Evolutionary conservation across 2,113 vertebrate genomes (phyloP).

Genomic region (Embiotoca jacksoni): DNA sequence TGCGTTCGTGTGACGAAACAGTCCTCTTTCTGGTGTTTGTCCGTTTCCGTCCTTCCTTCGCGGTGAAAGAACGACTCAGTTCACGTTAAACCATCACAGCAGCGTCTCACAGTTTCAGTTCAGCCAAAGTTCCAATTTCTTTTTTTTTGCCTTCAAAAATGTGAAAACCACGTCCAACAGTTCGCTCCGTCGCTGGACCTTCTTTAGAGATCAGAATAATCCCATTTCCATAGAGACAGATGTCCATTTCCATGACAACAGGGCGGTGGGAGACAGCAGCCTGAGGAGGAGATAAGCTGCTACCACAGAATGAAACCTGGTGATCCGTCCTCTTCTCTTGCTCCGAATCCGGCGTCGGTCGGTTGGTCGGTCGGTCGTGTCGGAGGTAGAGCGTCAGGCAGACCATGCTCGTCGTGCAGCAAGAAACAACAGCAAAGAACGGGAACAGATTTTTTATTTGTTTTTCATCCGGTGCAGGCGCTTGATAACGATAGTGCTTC

Average conservation of each 20-base stretch:
- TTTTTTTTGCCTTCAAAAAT: constrained; percentile 53
- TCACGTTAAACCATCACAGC: not conserved
- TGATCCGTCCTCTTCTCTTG: not conserved
- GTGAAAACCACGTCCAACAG: not conserved
- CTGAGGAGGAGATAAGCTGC: constrained; percentile 39
- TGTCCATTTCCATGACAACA: constrained; percentile 26
- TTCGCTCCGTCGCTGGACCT: not conserved
- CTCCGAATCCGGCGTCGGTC: not conserved
- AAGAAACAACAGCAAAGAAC: constrained; percentile 63
- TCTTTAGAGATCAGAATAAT: constrained; percentile 26
- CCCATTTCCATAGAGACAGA: constrained; percentile 10
- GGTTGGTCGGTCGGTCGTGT: constrained; percentile 46
- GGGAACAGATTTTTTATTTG: constrained; percentile 13
- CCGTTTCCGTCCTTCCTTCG: not conserved
- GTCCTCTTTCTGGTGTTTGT: not conserved
- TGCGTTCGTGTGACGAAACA: constrained; percentile 1
- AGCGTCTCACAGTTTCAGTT: constrained; percentile 1
- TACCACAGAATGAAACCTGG: not conserved
- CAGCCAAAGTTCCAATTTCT: constrained; percentile 5
- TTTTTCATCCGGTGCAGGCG: constrained; percentile 49
- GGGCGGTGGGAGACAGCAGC: not conserved
- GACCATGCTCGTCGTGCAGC: constrained; percentile 78
- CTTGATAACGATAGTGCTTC: constrained; percentile 45
- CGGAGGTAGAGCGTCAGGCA: constrained; percentile 63
- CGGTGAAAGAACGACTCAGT: not conserved